Conservation (phyloP, 2,797 vertebrate species). For the Onychomys leucogaster region DNA sequence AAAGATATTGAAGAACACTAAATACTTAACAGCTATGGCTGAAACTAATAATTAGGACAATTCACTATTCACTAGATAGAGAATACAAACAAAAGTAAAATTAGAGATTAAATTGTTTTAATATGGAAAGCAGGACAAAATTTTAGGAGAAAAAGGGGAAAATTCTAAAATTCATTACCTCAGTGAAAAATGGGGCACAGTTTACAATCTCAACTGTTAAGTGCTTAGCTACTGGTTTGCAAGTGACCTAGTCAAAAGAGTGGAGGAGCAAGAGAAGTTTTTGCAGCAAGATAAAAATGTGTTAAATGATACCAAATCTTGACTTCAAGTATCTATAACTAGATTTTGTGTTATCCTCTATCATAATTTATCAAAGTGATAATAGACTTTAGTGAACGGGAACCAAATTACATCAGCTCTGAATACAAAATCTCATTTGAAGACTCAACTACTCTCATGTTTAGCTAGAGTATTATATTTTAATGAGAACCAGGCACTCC, state of each 20-base stretch:
- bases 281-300: slow-evolving; percentile 71
- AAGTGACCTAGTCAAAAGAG: slow-evolving; percentile 30
- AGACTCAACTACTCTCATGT: slow-evolving; percentile 73
- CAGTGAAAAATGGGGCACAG: neutral
- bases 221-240: neutral
- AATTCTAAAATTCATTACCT: slow-evolving; percentile 16
- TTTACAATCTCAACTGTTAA: slow-evolving; percentile 18
- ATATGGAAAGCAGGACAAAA: slow-evolving; percentile 27
- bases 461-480: slow-evolving; percentile 76
- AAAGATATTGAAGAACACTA: slow-evolving; percentile 56
- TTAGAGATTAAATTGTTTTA: neutral
- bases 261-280: slow-evolving; percentile 42
- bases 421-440: slow-evolving; percentile 82
- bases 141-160: slow-evolving; percentile 43
- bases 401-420: slow-evolving; percentile 75
- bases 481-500: slow-evolving; percentile 82
- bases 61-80: slow-evolving; percentile 57
- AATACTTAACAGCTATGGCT: slow-evolving; percentile 52
- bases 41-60: slow-evolving; percentile 51
- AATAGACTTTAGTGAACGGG: slow-evolving; percentile 75
- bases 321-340: slow-evolving; percentile 68
- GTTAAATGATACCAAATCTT: slow-evolving; percentile 76
- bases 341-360: slow-evolving; percentile 69
- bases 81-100: neutral
- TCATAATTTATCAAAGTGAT: slow-evolving; percentile 80